phyloP scores from a whole-genome alignment of 1,140 invertebrate species.

The Drosophila busckii region DNA sequence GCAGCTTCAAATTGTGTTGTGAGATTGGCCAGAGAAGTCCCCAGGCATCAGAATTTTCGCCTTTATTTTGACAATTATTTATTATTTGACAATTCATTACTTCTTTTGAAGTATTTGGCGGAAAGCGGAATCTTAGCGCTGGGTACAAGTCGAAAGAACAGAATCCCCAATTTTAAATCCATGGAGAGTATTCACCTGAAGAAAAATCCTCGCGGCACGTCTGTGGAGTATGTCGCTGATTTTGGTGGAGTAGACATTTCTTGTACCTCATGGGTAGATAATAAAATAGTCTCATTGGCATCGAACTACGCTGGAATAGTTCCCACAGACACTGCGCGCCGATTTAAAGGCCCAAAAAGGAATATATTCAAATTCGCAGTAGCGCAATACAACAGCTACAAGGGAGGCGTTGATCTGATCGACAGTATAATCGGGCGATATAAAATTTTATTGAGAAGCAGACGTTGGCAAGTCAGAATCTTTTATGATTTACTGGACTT shows the following conservation, averaged over 20 bases:
- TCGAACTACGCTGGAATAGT: conserved; percentile 24
- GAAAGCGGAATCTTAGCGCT: conserved; percentile 14
- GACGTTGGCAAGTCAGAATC: conserved; percentile 7
- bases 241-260: conserved; percentile 17
- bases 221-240: conserved; percentile 14
- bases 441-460: conserved; percentile 11
- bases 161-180: conserved; percentile 13
- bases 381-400: conserved; percentile 16
- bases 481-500: conserved; percentile 3
- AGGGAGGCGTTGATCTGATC: conserved; percentile 10
- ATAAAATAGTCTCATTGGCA: conserved; percentile 22
- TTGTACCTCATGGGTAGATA: conserved; percentile 17
- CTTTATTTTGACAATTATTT: conserved; percentile 32
- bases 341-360: conserved; percentile 16
- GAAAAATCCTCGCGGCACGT: conserved; percentile 11
- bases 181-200: neutral
- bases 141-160: conserved; percentile 11
- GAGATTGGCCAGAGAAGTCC: conserved; percentile 16
- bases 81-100: conserved; percentile 13
- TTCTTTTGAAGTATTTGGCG: conserved; percentile 13
- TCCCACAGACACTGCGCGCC: conserved; percentile 5
- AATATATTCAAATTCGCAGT: conserved; percentile 16
- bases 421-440: conserved; percentile 22
- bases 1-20: conserved; percentile 23
- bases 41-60: conserved; percentile 22